Percentiles rank a stretch among this genome's conserved stretches.
Conservation (phyloP, 2,797 vertebrate species). For the Rhincodon typus region DNA sequence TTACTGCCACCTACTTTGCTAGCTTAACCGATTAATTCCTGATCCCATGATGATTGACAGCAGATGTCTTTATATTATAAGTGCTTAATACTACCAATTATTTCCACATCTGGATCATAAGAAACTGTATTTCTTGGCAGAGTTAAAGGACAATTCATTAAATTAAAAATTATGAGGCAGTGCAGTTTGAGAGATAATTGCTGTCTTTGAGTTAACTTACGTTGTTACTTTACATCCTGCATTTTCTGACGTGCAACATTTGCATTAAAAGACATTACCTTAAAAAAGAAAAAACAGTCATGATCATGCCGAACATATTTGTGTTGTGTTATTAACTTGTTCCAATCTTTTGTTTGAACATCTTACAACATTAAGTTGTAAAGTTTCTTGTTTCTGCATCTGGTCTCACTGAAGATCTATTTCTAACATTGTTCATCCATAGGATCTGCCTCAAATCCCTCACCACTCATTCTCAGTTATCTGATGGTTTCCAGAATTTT, state of each 20-base stretch:
- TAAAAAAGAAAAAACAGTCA: background rate
- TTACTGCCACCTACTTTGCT: background rate
- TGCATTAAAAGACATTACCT: background rate
- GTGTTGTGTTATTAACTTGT: background rate
- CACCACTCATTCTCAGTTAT: background rate
- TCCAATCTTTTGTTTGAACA: background rate
- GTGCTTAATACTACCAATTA: background rate
- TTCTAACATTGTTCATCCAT: background rate
- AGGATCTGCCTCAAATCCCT: background rate
- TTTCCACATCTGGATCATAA: background rate
- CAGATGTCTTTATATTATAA: background rate
- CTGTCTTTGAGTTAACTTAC: background rate
- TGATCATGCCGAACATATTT: background rate
- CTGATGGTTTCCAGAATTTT: background rate
- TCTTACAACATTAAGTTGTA: background rate
- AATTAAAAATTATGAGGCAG: background rate
- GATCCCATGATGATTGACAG: background rate
- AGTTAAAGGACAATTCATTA: background rate
- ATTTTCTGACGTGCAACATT: background rate
- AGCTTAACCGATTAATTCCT: background rate
- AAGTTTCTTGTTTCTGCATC: background rate
- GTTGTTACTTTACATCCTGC: background rate
- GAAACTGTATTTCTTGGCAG: background rate
- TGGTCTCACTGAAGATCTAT: too few species aligned
- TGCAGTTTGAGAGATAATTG: background rate